These are phyloP conservation scores for Apis laboriosa DNA, from an alignment of 1,140 invertebrate genomes.

Conservation along the genomic window DNA sequence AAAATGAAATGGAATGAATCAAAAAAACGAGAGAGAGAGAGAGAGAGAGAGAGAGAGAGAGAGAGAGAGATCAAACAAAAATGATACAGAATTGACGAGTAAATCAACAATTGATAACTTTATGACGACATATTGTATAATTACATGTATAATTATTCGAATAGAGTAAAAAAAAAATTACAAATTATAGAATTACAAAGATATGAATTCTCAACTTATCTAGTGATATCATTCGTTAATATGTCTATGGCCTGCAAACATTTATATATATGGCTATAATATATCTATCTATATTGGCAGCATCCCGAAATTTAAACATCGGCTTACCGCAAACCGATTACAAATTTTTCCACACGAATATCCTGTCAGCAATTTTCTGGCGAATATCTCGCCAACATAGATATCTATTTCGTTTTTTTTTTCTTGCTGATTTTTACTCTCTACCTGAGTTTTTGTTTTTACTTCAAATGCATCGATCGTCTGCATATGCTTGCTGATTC, in stretches of 20 bases:
- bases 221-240: neutral
- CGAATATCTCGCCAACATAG: conserved; percentile 35
- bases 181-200: no score
- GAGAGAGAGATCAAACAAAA: no score
- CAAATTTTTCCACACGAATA: conserved; percentile 48
- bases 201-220: no score
- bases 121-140: no score
- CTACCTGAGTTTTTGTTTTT: conserved; percentile 10
- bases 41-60: no score
- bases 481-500: conserved; percentile 5
- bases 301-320: conserved; percentile 53
- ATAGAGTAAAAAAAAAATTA: no score
- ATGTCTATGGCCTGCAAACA: fast-evolving
- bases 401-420: neutral
- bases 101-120: no score
- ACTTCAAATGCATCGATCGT: conserved; percentile 43
- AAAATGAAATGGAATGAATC: no score
- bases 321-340: conserved; percentile 54
- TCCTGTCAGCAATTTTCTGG: conserved; percentile 45
- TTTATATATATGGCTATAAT: neutral
- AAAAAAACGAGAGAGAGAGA: no score
- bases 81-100: no score
- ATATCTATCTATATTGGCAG: neutral
- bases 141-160: no score
- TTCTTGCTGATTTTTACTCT: neutral